These are phyloP conservation scores for Cyprinus carpio DNA, from an alignment of 2,113 vertebrate genomes.

Conservation along the genomic window DNA sequence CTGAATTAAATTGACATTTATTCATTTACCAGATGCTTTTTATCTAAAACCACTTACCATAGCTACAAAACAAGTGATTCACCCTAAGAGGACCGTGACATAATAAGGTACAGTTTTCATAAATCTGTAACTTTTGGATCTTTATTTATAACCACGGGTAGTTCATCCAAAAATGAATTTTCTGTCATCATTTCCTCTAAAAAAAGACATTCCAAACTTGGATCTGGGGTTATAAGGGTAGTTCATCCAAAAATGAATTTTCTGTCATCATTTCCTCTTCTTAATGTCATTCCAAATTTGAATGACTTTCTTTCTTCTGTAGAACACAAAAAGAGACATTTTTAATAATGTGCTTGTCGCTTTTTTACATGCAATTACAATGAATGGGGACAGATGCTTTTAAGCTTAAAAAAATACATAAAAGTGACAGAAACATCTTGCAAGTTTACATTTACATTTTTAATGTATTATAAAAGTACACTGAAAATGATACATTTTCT, in stretches of 20 bases:
- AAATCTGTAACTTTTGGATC: not conserved
- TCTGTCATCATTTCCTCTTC: not conserved
- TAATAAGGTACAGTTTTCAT: not conserved
- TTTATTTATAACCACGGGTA: not conserved
- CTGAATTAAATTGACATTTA: not conserved
- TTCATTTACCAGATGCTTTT: not conserved
- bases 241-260: not conserved
- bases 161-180: not conserved
- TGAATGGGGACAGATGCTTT: no score
- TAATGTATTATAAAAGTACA: no score
- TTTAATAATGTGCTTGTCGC: no score
- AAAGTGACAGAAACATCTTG: not conserved
- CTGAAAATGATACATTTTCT: no score
- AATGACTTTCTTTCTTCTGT: not conserved
- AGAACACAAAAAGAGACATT: no score
- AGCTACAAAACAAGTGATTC: not conserved
- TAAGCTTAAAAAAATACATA: no score
- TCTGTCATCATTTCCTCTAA: not conserved
- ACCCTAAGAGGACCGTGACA: not conserved
- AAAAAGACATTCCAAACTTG: no score
- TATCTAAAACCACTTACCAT: constrained; percentile 12
- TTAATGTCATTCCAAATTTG: not conserved
- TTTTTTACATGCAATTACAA: no score
- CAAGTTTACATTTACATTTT: not conserved
- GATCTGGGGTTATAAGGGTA: not conserved